Base-by-base conservation (phyloP, 2,888 invertebrate species). In the Entomobrya multifasciata region DNA sequence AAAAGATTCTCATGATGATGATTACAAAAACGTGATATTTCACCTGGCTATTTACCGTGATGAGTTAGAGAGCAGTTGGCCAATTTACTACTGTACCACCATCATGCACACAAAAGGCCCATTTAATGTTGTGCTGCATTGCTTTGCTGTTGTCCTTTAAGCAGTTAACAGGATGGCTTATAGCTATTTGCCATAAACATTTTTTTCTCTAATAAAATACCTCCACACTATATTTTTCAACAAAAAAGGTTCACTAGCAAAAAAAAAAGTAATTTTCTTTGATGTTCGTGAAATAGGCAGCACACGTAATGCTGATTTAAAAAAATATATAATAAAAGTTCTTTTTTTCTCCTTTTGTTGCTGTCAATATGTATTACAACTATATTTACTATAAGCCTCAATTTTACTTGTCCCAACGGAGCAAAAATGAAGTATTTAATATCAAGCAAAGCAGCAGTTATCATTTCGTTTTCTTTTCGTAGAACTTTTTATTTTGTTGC, bases 11-110 rank as follows among this genome's bases (percentile, higher is more conserved):
- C 20, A 36, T 65, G 65, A 41, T 65, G 65, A 65, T 65, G 65
- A 65, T 65, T 65, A 65, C 17, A 11, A 65, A 65, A 65, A 41
- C 65, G 65, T 65, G 65, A 65, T 65, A 65, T 65, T 65, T 65
- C 65, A 65, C 65, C 65, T 65, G 36, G 13, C 65, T 41, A 65
- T 65, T 65, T 65, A 41, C 65, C 1, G 11, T 41, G 65, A 62
- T 62, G 65, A 65, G 65, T 65, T 65, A 65, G 41, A 65, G 41
- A 41, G 41, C 20, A 20, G 65, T 41, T 65, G 8, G 65, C 65
- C 65, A 65, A 65, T 65, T 65, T 36, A 65, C 41, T 30, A 62
- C 30, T 15, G n/a, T n/a, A 3, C 30, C 30, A 62, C 27, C 27
- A n/a, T n/a, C 30, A 27, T 5, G 15, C 62, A n/a, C 11, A 41